A percentile compares a stretch with the other conserved stretches of the same genome.
phyloP scores from a whole-genome alignment of 1,140 invertebrate species.

The Zaprionus lachaisei region DNA sequence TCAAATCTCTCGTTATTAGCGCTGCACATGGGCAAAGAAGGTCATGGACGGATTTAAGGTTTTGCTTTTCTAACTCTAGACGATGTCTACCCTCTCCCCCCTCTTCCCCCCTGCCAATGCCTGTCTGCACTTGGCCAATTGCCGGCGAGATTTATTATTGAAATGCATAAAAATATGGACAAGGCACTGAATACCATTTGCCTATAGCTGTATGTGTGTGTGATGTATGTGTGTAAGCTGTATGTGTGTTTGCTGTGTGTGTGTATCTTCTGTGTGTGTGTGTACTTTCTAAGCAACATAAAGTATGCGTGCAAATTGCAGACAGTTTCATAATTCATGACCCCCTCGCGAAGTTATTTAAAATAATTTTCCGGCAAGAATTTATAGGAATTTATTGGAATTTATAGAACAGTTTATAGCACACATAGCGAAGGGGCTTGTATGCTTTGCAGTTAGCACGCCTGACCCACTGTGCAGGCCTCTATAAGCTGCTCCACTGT shows the following conservation, averaged over 20 bases:
- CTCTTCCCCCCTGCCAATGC: background rate
- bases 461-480: background rate
- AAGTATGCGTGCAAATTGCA: constrained; percentile 38
- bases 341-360: background rate
- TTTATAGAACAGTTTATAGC: background rate
- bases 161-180: constrained; percentile 79
- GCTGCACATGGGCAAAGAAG: constrained; percentile 66
- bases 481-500: background rate
- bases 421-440: too few relatives aligned
- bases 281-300: constrained; percentile 31
- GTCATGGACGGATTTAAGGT: constrained; percentile 80
- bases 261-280: background rate
- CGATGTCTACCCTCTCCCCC: background rate
- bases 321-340: constrained; percentile 29
- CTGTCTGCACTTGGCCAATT: constrained; percentile 63
- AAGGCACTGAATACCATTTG: constrained; percentile 41
- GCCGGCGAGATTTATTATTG: constrained; percentile 77
- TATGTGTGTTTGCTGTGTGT: background rate
- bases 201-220: constrained; percentile 21
- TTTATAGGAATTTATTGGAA: constrained; percentile 14
- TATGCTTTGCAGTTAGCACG: too few relatives aligned
- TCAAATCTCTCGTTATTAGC: constrained; percentile 61
- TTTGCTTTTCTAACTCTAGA: constrained; percentile 41
- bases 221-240: background rate
- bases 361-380: background rate